phyloP scores from a whole-genome alignment of 2,113 vertebrate genomes.

The Colossoma macropomum region DNA sequence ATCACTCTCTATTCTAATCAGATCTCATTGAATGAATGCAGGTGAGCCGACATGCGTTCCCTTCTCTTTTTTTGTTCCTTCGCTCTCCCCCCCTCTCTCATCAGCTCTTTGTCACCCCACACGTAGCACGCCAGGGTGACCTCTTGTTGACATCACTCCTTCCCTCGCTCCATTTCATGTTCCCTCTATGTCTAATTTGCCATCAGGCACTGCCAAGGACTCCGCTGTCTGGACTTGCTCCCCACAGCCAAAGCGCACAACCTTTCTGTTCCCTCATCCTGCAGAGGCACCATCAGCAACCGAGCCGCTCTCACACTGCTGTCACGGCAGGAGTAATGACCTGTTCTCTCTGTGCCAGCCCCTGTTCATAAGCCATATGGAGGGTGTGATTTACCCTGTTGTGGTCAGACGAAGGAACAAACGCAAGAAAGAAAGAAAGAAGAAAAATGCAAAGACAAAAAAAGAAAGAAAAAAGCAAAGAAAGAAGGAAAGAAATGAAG shows the following conservation, averaged over 20 bases:
- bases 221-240: slow-evolving; percentile 45
- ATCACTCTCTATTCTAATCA: slow-evolving; percentile 47
- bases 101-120: slow-evolving; percentile 50
- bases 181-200: slow-evolving; percentile 58
- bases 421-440: too few species aligned
- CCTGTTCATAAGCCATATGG: neutral
- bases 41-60: slow-evolving; percentile 50
- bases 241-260: neutral
- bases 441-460: too few species aligned
- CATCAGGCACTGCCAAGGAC: slow-evolving; percentile 42
- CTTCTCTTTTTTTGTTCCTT: slow-evolving; percentile 23
- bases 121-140: slow-evolving; percentile 46
- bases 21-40: slow-evolving; percentile 53
- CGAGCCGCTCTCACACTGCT: neutral
- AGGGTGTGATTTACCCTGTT: too few species aligned
- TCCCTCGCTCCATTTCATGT: slow-evolving; percentile 51
- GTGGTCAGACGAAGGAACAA: neutral
- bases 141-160: slow-evolving; percentile 43
- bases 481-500: too few species aligned
- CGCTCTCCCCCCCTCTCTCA: slow-evolving; percentile 36
- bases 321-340: neutral
- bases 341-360: too few species aligned
- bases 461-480: too few species aligned
- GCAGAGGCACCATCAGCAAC: slow-evolving; percentile 5
- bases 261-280: neutral